Percentiles rank a stretch among this genome's conserved stretches.
Conservation (phyloP, 2,888 invertebrate genomes). For the Creontiades dilutus region DNA sequence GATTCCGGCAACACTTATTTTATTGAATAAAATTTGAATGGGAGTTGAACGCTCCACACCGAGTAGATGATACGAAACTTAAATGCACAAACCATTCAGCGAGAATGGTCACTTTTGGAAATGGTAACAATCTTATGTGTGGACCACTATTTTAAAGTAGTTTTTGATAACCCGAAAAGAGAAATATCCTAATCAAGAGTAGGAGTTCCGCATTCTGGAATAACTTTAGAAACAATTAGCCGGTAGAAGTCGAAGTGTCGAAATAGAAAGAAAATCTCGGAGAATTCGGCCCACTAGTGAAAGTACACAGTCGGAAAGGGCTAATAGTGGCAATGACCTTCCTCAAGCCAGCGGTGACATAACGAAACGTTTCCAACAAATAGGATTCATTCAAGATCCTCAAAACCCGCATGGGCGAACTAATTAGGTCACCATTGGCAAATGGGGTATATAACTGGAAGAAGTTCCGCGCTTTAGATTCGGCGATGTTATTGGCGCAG, state of each 20-base stretch:
- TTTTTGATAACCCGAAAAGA: too few relatives aligned
- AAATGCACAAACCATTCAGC: too few relatives aligned
- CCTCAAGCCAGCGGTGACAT: neutral
- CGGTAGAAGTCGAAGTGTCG: neutral
- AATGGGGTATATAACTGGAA: neutral
- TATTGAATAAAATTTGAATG: too few relatives aligned
- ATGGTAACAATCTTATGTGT: too few relatives aligned
- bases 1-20: too few relatives aligned
- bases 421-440: neutral
- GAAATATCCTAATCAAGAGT: too few relatives aligned
- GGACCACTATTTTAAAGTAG: too few relatives aligned
- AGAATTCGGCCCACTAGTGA: neutral
- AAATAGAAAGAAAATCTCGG: neutral
- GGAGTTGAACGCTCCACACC: too few relatives aligned
- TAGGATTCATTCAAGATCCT: neutral
- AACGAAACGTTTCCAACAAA: neutral
- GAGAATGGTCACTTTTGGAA: too few relatives aligned
- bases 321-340: conserved; percentile 52
- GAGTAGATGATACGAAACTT: too few relatives aligned
- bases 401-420: neutral
- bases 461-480: neutral
- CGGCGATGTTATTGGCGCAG: neutral
- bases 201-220: neutral
- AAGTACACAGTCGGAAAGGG: neutral
- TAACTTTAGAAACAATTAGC: neutral